Conservation (phyloP, 2,797 vertebrate species). For the Rhinophrynus dorsalis region DNA sequence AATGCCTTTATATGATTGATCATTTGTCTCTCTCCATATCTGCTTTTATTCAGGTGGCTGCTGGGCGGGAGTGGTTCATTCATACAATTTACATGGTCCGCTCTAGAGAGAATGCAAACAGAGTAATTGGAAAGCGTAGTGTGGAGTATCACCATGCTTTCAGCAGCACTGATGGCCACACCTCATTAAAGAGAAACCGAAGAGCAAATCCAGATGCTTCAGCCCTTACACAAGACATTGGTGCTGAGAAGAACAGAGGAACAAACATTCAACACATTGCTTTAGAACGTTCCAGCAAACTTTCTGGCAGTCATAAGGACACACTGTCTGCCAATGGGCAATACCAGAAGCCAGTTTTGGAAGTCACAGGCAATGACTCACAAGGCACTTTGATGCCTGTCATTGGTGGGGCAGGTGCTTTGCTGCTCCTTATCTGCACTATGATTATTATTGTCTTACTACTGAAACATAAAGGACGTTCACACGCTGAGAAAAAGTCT, state of each 20-base stretch:
- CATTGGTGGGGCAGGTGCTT: conserved; percentile 63
- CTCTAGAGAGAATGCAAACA: conserved; percentile 70
- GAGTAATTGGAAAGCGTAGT: conserved; percentile 75
- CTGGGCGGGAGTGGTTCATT: conserved; percentile 77
- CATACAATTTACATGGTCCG: conserved; percentile 74
- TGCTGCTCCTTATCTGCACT: conserved; percentile 70
- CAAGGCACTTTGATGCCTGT: conserved; percentile 50
- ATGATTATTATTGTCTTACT: conserved; percentile 59
- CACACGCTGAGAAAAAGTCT: conserved; percentile 56
- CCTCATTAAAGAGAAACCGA: conserved; percentile 5
- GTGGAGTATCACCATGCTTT: conserved; percentile 67
- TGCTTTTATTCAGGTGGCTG: conserved; percentile 69
- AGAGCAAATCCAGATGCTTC: conserved; percentile 23
- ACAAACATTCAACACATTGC: conserved; percentile 76
- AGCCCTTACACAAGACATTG: conserved; percentile 57
- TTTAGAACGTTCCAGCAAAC: conserved; percentile 65
- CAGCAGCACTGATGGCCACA: conserved; percentile 53
- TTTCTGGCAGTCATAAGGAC: conserved; percentile 65
- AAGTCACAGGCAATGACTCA: conserved; percentile 64
- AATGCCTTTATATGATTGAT: no score
- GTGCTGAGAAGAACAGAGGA: conserved; percentile 70
- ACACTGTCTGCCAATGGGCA: conserved; percentile 48
- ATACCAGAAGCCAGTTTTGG: conserved; percentile 62
- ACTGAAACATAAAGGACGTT: conserved; percentile 59
- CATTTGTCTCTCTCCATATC: no score